Conservation (phyloP, 1,140 invertebrate species). For the Zaprionus ornatus region DNA sequence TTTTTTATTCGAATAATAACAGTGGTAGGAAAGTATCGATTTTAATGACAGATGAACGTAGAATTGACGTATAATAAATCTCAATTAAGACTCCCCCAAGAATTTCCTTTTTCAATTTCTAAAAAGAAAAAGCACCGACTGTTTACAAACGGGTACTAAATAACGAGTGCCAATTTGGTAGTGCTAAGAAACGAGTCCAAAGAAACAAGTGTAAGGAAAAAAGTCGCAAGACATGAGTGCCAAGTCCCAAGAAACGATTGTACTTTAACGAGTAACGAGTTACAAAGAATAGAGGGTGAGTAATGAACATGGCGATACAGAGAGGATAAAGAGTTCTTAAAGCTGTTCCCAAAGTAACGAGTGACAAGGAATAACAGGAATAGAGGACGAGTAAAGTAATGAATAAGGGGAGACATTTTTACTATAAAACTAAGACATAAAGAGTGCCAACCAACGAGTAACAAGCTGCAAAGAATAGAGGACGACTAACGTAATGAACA, state of each 20-base stretch:
- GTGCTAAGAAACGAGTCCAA: not conserved
- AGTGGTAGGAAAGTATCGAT: no score
- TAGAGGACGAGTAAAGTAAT: not conserved
- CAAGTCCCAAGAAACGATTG: not conserved
- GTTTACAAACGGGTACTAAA: not conserved
- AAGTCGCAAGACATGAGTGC: not conserved
- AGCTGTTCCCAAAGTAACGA: not conserved
- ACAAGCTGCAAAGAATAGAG: not conserved
- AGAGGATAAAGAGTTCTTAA: no score
- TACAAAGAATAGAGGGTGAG: not conserved
- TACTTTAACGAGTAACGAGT: not conserved
- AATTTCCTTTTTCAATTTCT: no score
- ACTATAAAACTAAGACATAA: no score
- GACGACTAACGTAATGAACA: not conserved
- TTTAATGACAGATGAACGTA: no score
- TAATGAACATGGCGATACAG: no score
- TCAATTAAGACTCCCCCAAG: no score
- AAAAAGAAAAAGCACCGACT: no score
- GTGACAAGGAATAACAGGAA: not conserved
- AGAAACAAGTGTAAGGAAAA: not conserved
- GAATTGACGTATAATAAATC: no score
- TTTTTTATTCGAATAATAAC: no score
- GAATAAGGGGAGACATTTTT: not conserved
- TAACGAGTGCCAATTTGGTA: not conserved
- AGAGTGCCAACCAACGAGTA: not conserved